Conservation (phyloP, 2,113 vertebrate genomes). For the Vidua macroura region DNA sequence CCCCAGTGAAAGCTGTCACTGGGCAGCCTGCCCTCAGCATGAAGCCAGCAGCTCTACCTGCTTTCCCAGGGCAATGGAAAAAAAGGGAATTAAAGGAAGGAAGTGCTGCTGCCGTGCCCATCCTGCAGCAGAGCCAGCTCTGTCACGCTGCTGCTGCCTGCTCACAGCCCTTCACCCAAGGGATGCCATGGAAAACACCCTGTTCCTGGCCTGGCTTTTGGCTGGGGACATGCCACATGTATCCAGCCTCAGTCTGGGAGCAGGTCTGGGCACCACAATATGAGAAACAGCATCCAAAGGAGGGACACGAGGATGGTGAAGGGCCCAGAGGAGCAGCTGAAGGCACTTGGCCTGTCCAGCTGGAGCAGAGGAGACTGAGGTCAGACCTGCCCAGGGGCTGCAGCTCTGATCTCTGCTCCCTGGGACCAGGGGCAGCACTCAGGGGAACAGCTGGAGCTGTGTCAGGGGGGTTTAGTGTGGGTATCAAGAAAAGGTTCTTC, state of each 20-base stretch:
- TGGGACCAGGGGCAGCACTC: background rate
- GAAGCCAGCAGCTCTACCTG: background rate
- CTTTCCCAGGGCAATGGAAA: background rate
- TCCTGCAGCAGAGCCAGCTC: background rate
- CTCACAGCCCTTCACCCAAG: background rate
- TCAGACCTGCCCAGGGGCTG: background rate
- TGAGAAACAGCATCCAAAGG: background rate
- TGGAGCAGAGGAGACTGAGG: background rate
- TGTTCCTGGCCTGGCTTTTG: background rate
- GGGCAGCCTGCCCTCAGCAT: background rate
- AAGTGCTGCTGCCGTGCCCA: background rate
- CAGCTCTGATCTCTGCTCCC: background rate
- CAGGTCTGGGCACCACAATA: background rate
- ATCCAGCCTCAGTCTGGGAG: background rate
- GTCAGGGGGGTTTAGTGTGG: rapidly evolving
- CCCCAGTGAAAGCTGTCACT: background rate
- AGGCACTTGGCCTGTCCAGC: background rate
- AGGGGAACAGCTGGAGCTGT: background rate
- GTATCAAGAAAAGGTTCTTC: background rate
- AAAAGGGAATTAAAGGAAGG: background rate
- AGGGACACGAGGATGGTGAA: rapidly evolving
- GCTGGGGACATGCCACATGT: rapidly evolving
- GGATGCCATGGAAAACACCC: background rate
- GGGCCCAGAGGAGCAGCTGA: background rate
- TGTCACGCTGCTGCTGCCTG: background rate